Evolutionary conservation across 2,797 vertebrate species (phyloP).

Genomic region (Perodicticus potto): DNA sequence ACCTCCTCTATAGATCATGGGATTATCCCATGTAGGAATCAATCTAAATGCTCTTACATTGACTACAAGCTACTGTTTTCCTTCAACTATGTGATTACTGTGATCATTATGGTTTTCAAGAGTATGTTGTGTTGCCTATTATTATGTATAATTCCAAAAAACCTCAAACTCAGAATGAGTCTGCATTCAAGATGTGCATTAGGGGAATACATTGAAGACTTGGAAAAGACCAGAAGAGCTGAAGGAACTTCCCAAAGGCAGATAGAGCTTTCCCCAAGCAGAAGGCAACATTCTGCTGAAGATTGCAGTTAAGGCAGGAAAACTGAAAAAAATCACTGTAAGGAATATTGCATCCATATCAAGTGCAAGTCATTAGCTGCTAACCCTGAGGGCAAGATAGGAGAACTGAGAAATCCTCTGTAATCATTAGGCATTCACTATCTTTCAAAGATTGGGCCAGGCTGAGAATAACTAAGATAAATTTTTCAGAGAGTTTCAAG

Average conservation of each 20-base stretch:
- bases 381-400: background rate
- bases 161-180: background rate
- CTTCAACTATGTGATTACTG: background rate
- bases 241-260: too few species aligned
- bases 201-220: background rate
- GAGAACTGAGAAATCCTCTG: background rate
- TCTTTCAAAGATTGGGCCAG: background rate
- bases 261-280: accelerated
- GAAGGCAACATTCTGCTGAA: background rate
- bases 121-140: background rate
- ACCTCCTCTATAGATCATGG: background rate
- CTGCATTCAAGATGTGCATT: background rate
- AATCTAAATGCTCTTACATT: background rate
- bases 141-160: background rate
- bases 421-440: background rate
- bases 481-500: background rate
- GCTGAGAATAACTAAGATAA: background rate
- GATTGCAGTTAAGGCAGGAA: background rate
- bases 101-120: background rate
- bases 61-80: background rate
- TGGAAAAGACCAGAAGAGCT: background rate
- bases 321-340: background rate
- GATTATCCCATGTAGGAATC: background rate
- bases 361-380: background rate
- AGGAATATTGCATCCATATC: background rate